Evolutionary conservation across 2,797 vertebrate genomes (phyloP).

Genomic region (Pachyuromys duprasi): DNA sequence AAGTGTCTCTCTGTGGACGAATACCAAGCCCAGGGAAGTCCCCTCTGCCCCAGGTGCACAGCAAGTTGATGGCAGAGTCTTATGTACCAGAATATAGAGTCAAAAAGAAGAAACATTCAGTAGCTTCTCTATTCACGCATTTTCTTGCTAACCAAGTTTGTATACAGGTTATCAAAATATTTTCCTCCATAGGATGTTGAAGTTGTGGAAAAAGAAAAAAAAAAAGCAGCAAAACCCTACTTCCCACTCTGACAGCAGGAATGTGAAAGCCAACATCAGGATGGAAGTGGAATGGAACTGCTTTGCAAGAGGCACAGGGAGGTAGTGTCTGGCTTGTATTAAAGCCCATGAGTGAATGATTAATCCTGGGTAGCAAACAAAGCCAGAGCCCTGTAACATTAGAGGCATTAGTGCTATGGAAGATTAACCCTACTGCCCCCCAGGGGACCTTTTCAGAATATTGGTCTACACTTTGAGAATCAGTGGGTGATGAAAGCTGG

Average conservation of each 20-base stretch:
- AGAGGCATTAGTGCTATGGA: constrained; percentile 73
- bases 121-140: background rate
- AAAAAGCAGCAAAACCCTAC: background rate
- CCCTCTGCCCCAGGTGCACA: background rate
- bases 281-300: constrained; percentile 28
- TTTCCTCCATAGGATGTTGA: background rate
- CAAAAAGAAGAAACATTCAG: background rate
- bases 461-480: constrained; percentile 58
- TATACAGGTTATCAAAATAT: background rate
- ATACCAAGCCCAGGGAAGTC: background rate
- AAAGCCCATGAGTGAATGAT: constrained; percentile 79
- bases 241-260: constrained; percentile 39
- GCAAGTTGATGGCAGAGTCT: background rate
- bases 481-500: constrained; percentile 65
- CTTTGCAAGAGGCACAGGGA: constrained; percentile 55
- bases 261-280: background rate
- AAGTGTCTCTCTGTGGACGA: background rate
- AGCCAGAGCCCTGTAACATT: constrained; percentile 73
- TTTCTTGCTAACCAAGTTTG: constrained; percentile 21
- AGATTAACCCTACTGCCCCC: constrained; percentile 71
- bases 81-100: background rate
- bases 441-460: constrained; percentile 59
- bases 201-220: background rate
- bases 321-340: constrained; percentile 77
- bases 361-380: constrained; percentile 79